Evolutionary conservation across 2,113 vertebrate genomes (phyloP).

Genomic region (Corythoichthys intestinalis): DNA sequence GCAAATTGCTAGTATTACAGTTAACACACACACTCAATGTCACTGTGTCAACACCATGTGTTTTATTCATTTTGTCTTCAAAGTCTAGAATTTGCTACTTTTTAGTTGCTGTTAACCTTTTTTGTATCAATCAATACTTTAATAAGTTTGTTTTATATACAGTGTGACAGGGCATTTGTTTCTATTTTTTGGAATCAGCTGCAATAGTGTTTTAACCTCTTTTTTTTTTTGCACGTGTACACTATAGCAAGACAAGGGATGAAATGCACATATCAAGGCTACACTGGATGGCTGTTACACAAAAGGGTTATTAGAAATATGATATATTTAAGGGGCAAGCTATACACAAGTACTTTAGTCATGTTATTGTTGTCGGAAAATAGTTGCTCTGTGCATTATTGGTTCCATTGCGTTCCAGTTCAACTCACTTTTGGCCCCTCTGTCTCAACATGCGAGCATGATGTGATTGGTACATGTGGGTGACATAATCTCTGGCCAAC

Average conservation of each 20-base stretch:
- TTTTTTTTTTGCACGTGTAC: conserved; percentile 66
- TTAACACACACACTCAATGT: not conserved
- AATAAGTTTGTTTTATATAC: conserved; percentile 45
- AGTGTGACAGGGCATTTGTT: conserved; percentile 57
- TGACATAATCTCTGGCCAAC: conserved; percentile 63
- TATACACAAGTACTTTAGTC: conserved; percentile 52
- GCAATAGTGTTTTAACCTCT: conserved; percentile 31
- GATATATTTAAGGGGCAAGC: conserved; percentile 56
- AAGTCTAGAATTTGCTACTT: not conserved
- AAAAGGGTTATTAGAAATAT: conserved; percentile 33
- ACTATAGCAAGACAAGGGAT: conserved; percentile 61
- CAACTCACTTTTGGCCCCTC: conserved; percentile 12
- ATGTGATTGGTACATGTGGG: conserved; percentile 20
- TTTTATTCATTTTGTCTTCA: conserved; percentile 2
- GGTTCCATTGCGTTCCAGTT: conserved; percentile 8
- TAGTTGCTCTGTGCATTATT: conserved; percentile 80
- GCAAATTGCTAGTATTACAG: not conserved
- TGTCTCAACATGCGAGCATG: conserved; percentile 8
- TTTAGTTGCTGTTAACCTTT: conserved; percentile 28
- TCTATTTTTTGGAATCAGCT: conserved; percentile 48
- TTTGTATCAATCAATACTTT: conserved; percentile 46
- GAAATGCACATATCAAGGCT: conserved; percentile 50
- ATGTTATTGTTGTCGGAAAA: conserved; percentile 63
- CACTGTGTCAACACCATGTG: conserved; percentile 19
- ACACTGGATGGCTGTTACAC: conserved; percentile 43